Evolutionary conservation across 2,888 invertebrate genomes (phyloP).

Genomic region (Pegoplata infirma): DNA sequence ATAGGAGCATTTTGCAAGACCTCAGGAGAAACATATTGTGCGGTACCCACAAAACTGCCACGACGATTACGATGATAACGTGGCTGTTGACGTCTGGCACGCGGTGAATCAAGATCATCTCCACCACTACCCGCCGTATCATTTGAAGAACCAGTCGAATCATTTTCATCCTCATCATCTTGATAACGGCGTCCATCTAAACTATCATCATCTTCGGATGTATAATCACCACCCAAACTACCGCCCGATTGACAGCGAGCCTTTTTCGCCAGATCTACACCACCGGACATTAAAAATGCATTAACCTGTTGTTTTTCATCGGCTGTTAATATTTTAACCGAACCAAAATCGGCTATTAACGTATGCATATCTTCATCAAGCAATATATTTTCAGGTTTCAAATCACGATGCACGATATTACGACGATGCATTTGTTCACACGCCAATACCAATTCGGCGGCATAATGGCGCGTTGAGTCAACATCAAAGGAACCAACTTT

Average conservation of each 20-base stretch:
- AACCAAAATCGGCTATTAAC: conserved; percentile 97
- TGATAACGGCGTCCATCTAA: conserved; percentile 43
- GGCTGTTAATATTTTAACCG: conserved; percentile 88
- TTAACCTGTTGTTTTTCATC: conserved; percentile 63
- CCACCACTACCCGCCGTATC: conserved; percentile 62
- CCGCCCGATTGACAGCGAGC: conserved; percentile 55
- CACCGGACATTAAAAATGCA: conserved; percentile 61
- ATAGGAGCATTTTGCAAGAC: conserved; percentile 89
- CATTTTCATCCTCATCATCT: conserved; percentile 52
- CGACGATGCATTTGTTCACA: conserved; percentile 93
- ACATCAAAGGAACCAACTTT: conserved; percentile 93
- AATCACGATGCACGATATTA: conserved; percentile 95
- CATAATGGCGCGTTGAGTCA: conserved; percentile 94
- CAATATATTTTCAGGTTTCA: conserved; percentile 98
- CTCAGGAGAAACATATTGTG: conserved; percentile 99
- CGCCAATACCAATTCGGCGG: conserved; percentile 94
- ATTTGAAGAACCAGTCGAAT: conserved; percentile 56
- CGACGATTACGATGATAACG: conserved; percentile 78
- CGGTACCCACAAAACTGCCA: conserved; percentile 97
- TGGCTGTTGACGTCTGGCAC: conserved; percentile 54
- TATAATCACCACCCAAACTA: conserved; percentile 25
- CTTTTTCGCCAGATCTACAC: conserved; percentile 61
- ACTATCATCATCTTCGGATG: conserved; percentile 36
- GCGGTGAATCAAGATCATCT: conserved; percentile 65
- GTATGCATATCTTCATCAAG: conserved; percentile 97